phyloP scores from a whole-genome alignment of 2,888 invertebrate species.

The Penaeus monodon region DNA sequence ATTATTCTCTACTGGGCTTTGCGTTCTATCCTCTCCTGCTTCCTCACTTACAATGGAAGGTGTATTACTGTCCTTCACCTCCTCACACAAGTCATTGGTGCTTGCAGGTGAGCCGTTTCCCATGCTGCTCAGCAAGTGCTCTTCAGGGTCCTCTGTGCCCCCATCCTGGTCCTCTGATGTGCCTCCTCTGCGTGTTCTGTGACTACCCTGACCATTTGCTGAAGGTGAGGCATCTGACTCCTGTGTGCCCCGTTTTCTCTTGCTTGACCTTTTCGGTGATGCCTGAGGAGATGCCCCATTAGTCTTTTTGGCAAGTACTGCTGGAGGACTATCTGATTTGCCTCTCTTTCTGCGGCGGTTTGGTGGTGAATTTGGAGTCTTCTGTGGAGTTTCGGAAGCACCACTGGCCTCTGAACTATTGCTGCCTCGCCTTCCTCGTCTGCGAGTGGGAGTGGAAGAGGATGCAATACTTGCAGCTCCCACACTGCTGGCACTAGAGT shows the following conservation, averaged over 20 bases:
- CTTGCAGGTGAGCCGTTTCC: too few species aligned
- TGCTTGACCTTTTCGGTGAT: conserved; percentile 20
- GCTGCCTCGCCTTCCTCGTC: conserved; percentile 33
- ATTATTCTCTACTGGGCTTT: too few species aligned
- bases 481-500: conserved; percentile 41
- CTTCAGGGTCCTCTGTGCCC: conserved; percentile 18
- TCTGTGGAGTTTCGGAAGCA: conserved; percentile 19
- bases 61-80: too few species aligned
- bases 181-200: conserved; percentile 8
- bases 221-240: conserved; percentile 10
- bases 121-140: too few species aligned
- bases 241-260: conserved; percentile 21
- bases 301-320: conserved; percentile 20
- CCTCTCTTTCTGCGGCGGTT: conserved; percentile 30
- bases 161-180: conserved; percentile 26
- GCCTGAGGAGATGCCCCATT: conserved; percentile 44
- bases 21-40: too few species aligned
- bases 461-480: conserved; percentile 1
- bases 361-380: conserved; percentile 1
- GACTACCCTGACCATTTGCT: conserved; percentile 28
- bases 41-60: too few species aligned
- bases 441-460: conserved; percentile 14
- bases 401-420: conserved; percentile 35
- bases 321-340: conserved; percentile 14
- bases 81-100: too few species aligned